Base-by-base conservation (phyloP, 2,113 vertebrate genomes). In the Scortum barcoo region DNA sequence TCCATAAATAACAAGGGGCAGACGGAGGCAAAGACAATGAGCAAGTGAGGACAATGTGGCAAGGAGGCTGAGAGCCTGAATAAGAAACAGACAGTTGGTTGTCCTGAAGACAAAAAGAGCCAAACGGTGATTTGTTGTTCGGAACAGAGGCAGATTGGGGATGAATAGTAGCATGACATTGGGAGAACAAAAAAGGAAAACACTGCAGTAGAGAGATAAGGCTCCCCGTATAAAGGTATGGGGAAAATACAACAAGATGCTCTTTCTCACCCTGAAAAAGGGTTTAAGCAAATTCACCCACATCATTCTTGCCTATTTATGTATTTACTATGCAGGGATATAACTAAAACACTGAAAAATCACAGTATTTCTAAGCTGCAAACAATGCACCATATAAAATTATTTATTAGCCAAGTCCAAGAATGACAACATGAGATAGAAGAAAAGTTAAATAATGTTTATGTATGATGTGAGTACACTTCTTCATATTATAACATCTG, bases 121-220 rank as follows among this genome's bases (percentile, higher is more conserved):
- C 88, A 86, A 89, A 87, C 74, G 54, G 82, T 92, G 93, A 95
- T 94, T 94, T 93, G 93, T 92, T 94, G 88, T 88, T 74, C 44
- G 38, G 86, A 93, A 93, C 90, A 93, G 82, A 93, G 85, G 84
- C 92, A 91, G 91, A 90, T 91, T 91, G 91, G 51, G 85, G 57
- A 89, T 94, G 94, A 94, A 94, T 94, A 90, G 91, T 92, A 91
- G 88, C 88, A 86, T 91, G 91, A 94, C 93, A 94, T 86, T 75
- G 85, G 86, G 83, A 90, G 92, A 92, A 94, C 93, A 94, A 93
- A 94, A 92, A 89, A 78, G 72, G 51, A 82, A 85, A 88, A 81
- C 58, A 76, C 94, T 94, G 94, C 92, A 85, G 84, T 75, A 22
- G 16, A 50, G 86, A 87, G 94, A 95, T 95, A 94, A 95, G 93